These are phyloP conservation scores for Poecilia picta DNA, from an alignment of 2,797 vertebrate species.

Conservation along the genomic window DNA sequence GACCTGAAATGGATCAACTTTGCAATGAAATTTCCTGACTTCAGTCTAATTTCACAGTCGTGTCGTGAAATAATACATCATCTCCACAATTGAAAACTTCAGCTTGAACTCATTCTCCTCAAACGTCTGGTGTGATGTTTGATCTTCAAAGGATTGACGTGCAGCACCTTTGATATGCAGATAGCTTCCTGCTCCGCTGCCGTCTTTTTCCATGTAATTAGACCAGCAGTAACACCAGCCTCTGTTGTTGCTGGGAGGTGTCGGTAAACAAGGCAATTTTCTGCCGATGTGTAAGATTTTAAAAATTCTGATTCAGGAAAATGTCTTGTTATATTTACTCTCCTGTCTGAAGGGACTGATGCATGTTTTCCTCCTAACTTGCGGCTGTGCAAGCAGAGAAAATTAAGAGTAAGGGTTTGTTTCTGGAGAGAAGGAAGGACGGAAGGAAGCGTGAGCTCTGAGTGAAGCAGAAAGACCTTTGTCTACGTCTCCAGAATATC, in stretches of 20 bases:
- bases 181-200: slow-evolving; percentile 19
- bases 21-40: background rate
- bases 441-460: slow-evolving; percentile 23
- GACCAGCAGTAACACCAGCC: slow-evolving; percentile 9
- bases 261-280: slow-evolving; percentile 41
- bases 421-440: slow-evolving; percentile 17
- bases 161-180: slow-evolving; percentile 65
- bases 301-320: slow-evolving; percentile 1
- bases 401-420: slow-evolving; percentile 12
- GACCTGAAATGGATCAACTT: background rate
- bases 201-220: slow-evolving; percentile 51
- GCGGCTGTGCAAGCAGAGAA: background rate
- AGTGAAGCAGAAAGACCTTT: slow-evolving; percentile 14
- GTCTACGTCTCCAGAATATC: slow-evolving; percentile 9
- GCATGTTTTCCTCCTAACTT: slow-evolving; percentile 2
- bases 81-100: slow-evolving; percentile 25
- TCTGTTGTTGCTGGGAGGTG: slow-evolving; percentile 23
- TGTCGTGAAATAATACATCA: background rate
- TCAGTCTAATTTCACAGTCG: no score
- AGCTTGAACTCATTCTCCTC: slow-evolving; percentile 24
- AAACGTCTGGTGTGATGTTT: slow-evolving; percentile 44
- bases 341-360: background rate
- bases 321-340: background rate
- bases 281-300: background rate
- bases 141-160: slow-evolving; percentile 48